Evolutionary conservation across 64 coral and sea anemone genomes (phyloP), one percentile per base, ranked within the genome.

Genomic region (Cladopsammia gracilis): DNA sequence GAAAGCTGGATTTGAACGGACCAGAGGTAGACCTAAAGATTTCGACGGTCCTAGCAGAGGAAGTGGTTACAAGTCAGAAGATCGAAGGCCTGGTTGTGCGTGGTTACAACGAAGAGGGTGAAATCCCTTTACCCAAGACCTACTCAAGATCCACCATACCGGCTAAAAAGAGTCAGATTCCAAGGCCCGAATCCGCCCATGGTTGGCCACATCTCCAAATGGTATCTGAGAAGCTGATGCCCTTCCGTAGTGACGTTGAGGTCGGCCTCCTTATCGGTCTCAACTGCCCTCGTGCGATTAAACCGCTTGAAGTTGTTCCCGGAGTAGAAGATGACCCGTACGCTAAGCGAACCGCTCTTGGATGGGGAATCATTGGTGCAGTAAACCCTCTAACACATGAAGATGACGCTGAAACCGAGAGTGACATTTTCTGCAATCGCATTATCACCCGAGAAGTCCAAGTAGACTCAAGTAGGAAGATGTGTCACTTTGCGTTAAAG

Each of bases 141-240:
- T n/a, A 89, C 16, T 60, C 87, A 19, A 89, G 57, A 77, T 10
- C 56, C n/a, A 15, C 42, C 58, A 89, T 89, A 15, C 74, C 58
- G 43, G 48, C 75, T 66, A 46, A 51, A 22, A 19, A 57, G 18
- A 52, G 22, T 65, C 88, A 90, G 61, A 68, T 68, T 79, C 74
- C 72, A 25, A 54, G 24, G 13, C 88, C 44, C 45, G 73, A 68
- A 45, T 64, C 74, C 8, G 73, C 74, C 4, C 34, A 10, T 20
- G 20, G 51, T 52, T 90, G 74, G 74, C 18, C 74, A 18, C 88
- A 79, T 67, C 74, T 90, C 49, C 34, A 79, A 67, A 45, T 14
- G 49, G 50, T 69, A n/a, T n/a, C 47, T 4, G 62, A 58, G 44
- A 50, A 62, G 7, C 43, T 77, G 15, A 77, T 76, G 56, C 25